Conservation (phyloP, 2,797 vertebrate genomes). For the Mus spretus region DNA sequence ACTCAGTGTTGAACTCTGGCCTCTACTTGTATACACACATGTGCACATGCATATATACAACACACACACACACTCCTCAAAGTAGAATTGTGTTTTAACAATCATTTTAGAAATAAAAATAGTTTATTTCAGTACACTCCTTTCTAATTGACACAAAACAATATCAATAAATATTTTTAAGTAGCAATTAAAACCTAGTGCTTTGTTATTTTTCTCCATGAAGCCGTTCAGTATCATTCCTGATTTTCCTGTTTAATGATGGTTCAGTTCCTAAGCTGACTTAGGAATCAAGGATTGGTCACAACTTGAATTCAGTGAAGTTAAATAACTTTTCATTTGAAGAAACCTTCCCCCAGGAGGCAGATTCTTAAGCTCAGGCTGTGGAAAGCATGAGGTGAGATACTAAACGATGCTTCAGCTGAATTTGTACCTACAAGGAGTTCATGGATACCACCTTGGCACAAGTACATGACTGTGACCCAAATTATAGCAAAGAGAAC, state of each 20-base stretch:
- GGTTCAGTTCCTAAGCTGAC: not conserved
- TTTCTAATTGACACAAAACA: not conserved
- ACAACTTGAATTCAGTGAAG: not conserved
- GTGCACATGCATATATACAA: not conserved
- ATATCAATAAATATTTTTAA: not conserved
- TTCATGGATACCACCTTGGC: not conserved
- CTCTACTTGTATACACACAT: not conserved
- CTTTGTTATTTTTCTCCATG: not conserved
- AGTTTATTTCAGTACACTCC: not conserved
- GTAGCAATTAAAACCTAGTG: not conserved
- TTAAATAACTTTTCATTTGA: not conserved
- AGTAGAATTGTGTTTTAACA: not conserved
- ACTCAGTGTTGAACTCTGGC: not conserved
- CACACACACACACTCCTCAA: not conserved
- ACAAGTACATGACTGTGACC: not conserved
- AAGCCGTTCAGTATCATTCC: not conserved
- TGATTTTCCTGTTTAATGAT: not conserved
- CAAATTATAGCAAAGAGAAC: not conserved
- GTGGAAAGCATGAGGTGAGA: not conserved
- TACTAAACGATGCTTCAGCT: not conserved
- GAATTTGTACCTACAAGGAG: not conserved
- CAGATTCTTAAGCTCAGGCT: not conserved
- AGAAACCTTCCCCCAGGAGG: not conserved
- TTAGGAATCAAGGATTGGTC: not conserved
- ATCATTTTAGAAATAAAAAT: not conserved